Evolutionary conservation across 2,888 invertebrate species (phyloP), one percentile per base, ranked within the genome.

Genomic region (Idaea straminata): DNA sequence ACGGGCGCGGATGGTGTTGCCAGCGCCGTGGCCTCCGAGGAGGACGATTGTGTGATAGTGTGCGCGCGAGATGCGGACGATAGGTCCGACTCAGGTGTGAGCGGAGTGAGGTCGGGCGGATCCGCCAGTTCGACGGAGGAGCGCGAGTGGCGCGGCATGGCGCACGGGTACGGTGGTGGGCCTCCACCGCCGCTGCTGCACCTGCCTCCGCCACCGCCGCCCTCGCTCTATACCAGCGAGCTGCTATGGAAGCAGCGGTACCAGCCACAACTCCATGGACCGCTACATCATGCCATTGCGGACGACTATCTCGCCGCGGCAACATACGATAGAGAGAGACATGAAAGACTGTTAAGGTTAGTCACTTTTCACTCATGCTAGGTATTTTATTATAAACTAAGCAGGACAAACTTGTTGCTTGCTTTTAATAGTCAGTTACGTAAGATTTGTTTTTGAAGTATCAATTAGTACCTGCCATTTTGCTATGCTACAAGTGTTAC

Each of bases 91-190:
- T 95, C 95, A 83, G 95, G 96, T 91, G 95, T 96, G 93, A 96
- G 96, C 89, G 96, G 96, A 66, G 92, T 96, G 82, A 94, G 96
- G 79, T 95, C 95, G 81, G 94, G 95, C 80, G 94, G 95, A 77
- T 93, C 93, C 83, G 96, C 96, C 94, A 96, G 96, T 89, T 95
- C 96, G 78, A 95, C 95, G 88, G 96, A 96, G 83, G 96, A 95
- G 86, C 94, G 96, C 87, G 95, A 95, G 89, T 96, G 96, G 86
- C 94, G 96, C 86, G 96, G 96, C 85, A 94, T 94, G 91, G 95
- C 95, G 84, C 96, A 96, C 95, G 89, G 94, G 89, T 91, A 90
- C 85, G 94, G 95, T 80, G 95, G 95, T 90, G 95, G 95, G 57
- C 95, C 95, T 77, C 94, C 89, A 77, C 91, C 91, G 86, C 93